Evolutionary conservation across 2,113 vertebrate species (phyloP), one percentile per base, ranked within the genome.

Genomic region (Mesitornis unicolor): DNA sequence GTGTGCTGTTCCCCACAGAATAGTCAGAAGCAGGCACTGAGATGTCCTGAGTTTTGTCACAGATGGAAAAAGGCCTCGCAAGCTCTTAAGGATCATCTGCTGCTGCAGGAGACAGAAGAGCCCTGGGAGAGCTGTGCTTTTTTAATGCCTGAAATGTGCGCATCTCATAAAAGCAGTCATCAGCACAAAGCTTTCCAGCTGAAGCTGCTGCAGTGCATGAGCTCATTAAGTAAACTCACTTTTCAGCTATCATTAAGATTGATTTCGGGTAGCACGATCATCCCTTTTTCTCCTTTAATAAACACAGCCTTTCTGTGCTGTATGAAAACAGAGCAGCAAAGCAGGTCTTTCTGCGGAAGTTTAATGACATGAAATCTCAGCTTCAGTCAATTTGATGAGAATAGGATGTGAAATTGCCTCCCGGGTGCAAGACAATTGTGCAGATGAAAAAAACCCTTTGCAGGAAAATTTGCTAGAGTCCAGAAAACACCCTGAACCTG

Each of bases 321-420:
- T 31, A 16, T 76, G 61, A 71, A 68, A 90, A 71, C 54, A 47
- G 42, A 76, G 80, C 33, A 75, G 59, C 36, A 47, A 77, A 83
- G 60, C 82, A 82, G 63, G n/a, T 68, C 70, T 87, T 86, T 79
- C 45, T 83, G 21, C 16, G 17, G 26, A 86, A 81, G 73, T 80
- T 85, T 67, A 85, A 87, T 97, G 71, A 69, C 45, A 38, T 8
- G 71, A 64, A 89, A 77, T 83, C 67, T 84, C 79, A 71, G 45
- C 42, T 81, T 93, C 80, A 65, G 60, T 93, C 83, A 81, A 38
- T 80, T 78, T 93, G 91, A 87, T 33, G 40, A 90, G 64, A 73
- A 59, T 73, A 61, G 91, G 84, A 84, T 73, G 75, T 84, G 89
- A 90, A 92, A 88, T 48, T 91, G 71, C 90, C 91, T 90, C 76